A percentile compares a stretch with the other conserved stretches of the same genome.
Conservation (phyloP, 2,888 invertebrate species). For the Parnassius smintheus region DNA sequence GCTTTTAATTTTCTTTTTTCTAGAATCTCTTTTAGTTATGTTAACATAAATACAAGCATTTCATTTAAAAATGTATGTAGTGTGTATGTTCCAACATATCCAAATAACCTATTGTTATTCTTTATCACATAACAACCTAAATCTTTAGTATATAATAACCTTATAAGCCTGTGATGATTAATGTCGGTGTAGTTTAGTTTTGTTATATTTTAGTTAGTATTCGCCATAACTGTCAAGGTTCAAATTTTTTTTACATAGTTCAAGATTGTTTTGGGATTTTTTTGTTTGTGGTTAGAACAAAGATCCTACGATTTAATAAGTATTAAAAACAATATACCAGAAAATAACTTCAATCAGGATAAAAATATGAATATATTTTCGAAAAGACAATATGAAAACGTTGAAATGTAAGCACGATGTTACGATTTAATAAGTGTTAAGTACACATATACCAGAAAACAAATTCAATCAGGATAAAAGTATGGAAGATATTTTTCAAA, state of each 20-base stretch:
- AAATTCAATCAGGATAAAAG: neutral
- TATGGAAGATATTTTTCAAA: neutral
- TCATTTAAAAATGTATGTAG: conserved; percentile 1
- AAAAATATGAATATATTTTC: neutral
- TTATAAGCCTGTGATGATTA: conserved; percentile 69
- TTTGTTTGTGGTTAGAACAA: neutral
- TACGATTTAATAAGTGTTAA: no score
- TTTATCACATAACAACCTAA: neutral
- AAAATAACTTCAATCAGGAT: neutral
- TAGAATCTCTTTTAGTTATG: conserved; percentile 31
- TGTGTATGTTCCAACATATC: neutral
- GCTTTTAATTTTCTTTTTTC: conserved; percentile 3
- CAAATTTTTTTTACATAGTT: conserved; percentile 27
- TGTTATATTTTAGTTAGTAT: conserved; percentile 34
- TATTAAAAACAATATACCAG: neutral
- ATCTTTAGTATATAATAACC: conserved; percentile 29
- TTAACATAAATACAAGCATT: conserved; percentile 35
- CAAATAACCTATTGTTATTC: neutral
- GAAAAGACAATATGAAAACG: no score
- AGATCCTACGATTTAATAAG: neutral
- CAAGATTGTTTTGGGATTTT: neutral
- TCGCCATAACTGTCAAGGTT: conserved; percentile 49
- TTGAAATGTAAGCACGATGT: neutral
- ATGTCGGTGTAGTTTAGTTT: conserved; percentile 54
- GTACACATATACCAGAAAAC: neutral